These are phyloP conservation scores for Acromyrmex echinatior DNA, from an alignment of 1,140 invertebrate genomes.

Conservation along the genomic window DNA sequence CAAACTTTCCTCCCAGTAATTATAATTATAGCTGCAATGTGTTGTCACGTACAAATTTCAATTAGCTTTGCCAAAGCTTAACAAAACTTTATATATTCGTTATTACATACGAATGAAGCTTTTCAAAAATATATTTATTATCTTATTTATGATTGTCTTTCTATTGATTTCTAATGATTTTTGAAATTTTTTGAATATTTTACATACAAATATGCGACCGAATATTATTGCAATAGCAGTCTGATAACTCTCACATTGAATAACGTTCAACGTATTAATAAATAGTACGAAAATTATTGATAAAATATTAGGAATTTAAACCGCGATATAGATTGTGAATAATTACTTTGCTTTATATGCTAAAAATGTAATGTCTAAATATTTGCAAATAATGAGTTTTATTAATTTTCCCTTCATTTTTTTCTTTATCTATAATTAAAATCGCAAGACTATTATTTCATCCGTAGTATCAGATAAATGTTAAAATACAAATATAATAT, in stretches of 20 bases:
- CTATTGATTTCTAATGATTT: background rate
- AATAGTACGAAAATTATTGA: background rate
- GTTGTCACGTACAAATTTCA: background rate
- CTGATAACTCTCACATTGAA: background rate
- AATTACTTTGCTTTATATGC: background rate
- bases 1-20: background rate
- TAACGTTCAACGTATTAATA: background rate
- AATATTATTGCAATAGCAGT: background rate
- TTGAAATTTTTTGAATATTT: background rate
- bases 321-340: background rate
- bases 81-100: background rate
- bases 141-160: background rate
- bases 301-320: constrained; percentile 16
- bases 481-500: background rate
- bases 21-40: background rate
- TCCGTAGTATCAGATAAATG: background rate
- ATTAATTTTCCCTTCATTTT: background rate
- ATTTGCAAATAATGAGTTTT: background rate
- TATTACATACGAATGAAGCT: background rate
- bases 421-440: background rate
- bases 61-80: background rate
- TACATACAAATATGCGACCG: background rate
- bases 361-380: background rate
- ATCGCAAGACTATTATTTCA: background rate
- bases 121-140: background rate